Evolutionary conservation across 2,888 invertebrate genomes (phyloP).

Genomic region (Polyommatus icarus): DNA sequence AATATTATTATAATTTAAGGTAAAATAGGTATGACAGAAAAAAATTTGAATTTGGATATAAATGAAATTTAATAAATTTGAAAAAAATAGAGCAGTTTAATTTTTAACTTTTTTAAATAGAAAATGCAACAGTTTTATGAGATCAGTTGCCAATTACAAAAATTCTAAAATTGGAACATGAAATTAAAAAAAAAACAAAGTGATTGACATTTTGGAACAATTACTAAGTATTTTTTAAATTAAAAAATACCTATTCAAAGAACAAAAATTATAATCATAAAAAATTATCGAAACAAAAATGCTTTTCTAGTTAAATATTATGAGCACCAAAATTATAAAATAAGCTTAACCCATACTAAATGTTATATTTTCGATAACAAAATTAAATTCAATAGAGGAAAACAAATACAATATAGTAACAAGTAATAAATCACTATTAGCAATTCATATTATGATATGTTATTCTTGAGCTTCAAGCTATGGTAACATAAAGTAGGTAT

Average conservation of each 20-base stretch:
- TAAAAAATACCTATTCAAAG: neutral
- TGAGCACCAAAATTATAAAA: constrained; percentile 9
- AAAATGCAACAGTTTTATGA: constrained; percentile 2
- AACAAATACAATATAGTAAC: constrained; percentile 8
- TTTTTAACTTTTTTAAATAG: neutral
- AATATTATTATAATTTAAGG: constrained; percentile 19
- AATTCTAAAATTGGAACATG: neutral
- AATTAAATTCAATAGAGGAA: neutral
- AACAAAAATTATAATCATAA: neutral
- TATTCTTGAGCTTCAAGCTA: constrained; percentile 70
- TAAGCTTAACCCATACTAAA: neutral
- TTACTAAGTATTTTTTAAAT: too few species aligned
- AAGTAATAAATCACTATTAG: constrained; percentile 11
- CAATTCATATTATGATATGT: constrained; percentile 62
- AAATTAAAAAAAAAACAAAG: neutral
- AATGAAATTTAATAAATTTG: neutral
- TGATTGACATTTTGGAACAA: neutral
- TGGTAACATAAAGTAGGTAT: constrained; percentile 57
- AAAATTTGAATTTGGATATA: neutral
- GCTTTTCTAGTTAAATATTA: neutral
- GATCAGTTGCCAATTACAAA: constrained; percentile 15
- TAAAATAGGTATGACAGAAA: neutral
- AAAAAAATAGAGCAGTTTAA: neutral
- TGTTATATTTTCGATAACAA: neutral
- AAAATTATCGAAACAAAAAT: neutral